Percentiles rank a stretch among this genome's conserved stretches.
These are phyloP conservation scores for Euzetes globulus DNA, from an alignment of 2,888 invertebrate genomes.

Conservation along the genomic window DNA sequence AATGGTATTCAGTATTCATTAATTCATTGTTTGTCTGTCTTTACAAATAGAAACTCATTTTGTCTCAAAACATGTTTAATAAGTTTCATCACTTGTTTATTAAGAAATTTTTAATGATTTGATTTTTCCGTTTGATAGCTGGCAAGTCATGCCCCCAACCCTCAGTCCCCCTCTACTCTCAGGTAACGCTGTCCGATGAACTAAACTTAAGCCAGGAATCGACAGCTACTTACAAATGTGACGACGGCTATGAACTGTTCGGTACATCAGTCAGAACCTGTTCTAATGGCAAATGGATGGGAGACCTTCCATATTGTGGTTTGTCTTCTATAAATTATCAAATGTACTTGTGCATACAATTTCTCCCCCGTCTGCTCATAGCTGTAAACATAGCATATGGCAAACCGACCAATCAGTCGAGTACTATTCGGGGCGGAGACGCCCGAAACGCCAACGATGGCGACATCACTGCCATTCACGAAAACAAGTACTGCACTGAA, in stretches of 20 bases:
- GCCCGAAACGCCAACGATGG: slow-evolving; percentile 81
- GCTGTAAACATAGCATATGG: slow-evolving; percentile 45
- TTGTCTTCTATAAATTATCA: slow-evolving; percentile 46
- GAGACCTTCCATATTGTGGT: slow-evolving; percentile 77
- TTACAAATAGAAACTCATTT: neutral
- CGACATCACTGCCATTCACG: slow-evolving; percentile 71
- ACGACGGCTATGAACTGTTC: slow-evolving; percentile 79
- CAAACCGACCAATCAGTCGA: slow-evolving; percentile 80
- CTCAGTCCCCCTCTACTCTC: slow-evolving; percentile 73
- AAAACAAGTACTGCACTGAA: slow-evolving; percentile 78
- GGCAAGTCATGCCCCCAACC: slow-evolving; percentile 63
- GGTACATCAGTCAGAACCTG: slow-evolving; percentile 60
- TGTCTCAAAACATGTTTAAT: neutral
- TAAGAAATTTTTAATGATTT: no score
- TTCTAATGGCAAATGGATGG: slow-evolving; percentile 67
- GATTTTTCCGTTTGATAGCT: neutral
- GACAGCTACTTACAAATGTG: slow-evolving; percentile 69
- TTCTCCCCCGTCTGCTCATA: slow-evolving; percentile 24
- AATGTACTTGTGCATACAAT: neutral
- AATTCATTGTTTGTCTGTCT: neutral
- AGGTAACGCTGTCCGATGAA: slow-evolving; percentile 58
- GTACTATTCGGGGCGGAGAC: slow-evolving; percentile 69
- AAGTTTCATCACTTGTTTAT: neutral
- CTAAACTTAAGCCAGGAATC: slow-evolving; percentile 53
- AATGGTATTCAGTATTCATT: neutral